These are phyloP conservation scores for Ivindomyrus marchei DNA, from an alignment of 2,113 vertebrate species.

Conservation along the genomic window DNA sequence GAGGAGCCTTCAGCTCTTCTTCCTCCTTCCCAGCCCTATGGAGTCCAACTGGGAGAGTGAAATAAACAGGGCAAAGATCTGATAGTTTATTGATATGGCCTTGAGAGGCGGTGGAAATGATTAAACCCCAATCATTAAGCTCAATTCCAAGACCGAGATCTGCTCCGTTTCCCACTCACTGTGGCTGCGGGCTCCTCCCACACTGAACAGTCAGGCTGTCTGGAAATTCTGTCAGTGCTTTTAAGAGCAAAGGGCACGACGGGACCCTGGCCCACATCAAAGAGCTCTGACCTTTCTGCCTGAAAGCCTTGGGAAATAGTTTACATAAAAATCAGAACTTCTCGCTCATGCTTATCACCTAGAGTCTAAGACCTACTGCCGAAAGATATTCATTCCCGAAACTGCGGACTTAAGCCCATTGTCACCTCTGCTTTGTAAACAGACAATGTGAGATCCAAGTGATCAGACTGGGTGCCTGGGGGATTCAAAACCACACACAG, in stretches of 20 bases:
- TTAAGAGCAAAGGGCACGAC: slow-evolving; percentile 1
- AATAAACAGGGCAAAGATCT: not conserved
- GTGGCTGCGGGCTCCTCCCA: not conserved
- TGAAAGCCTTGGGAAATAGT: not conserved
- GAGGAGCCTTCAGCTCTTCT: not conserved
- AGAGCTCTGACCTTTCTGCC: not conserved
- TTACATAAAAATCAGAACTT: not conserved
- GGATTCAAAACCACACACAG: not conserved
- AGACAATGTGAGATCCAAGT: not conserved
- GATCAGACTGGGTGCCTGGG: not conserved
- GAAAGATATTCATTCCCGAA: not conserved
- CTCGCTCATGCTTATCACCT: not conserved
- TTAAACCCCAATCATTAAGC: not conserved
- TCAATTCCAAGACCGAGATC: not conserved
- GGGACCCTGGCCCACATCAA: not conserved
- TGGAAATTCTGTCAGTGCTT: not conserved
- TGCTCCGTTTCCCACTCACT: not conserved
- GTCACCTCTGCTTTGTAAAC: not conserved
- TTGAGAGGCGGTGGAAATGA: not conserved
- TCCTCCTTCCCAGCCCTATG: not conserved
- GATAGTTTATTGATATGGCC: not conserved
- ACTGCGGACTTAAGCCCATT: not conserved
- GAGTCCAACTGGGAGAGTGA: too few relatives aligned
- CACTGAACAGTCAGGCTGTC: not conserved
- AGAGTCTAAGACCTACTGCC: not conserved